Base-by-base conservation (phyloP, 2,113 vertebrate species). In the Rhipidura dahli region DNA sequence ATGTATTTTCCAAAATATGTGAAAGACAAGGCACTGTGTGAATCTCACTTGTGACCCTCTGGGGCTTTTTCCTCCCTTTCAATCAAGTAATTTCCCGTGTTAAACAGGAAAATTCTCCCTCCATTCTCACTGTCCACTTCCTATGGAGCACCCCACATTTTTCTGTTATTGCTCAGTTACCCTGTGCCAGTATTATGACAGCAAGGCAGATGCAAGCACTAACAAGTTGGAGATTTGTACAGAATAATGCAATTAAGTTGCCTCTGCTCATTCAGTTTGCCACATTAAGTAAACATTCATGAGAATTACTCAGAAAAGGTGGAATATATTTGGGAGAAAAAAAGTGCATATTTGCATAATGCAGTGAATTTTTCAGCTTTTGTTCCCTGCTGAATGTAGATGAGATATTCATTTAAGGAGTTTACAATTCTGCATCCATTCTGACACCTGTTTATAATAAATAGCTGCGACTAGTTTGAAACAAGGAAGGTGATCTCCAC, bases 191-290 rank as follows among this genome's bases (percentile, higher is more conserved):
- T 87, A 59, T 79, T 81, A 68, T 2, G 14, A 50, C 35, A 89
- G 60, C 73, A 45, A 87, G 82, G 96, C 85, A 90, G 85, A 93
- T 84, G 87, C 93, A 95, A 92, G 93, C 96, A 75, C 35, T 70
- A 94, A 97, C 69, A 97, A 61, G 93, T 68, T 79, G 63, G 45
- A 96, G 85, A 96, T 96, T 82, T 96, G 83, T 90, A 95, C 44
- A 93, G 98, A 97, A 95, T 94, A 96, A 95, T 94, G 87, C 76
- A 94, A 96, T 94, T 80, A 96, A 97, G 71, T 90, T 96, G 95
- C 71, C 96, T 96, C 96, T 94, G 92, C 85, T 97, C 91, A 78
- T 87, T 88, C 22, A 51, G 68, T 92, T 96, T 83, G 65, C 91
- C 93, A 57, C 68, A 80, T 94, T 96, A 96, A 96, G 71, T 91